Conservation (phyloP, 1,140 invertebrate genomes). For the Paralvinella palmiformis region DNA sequence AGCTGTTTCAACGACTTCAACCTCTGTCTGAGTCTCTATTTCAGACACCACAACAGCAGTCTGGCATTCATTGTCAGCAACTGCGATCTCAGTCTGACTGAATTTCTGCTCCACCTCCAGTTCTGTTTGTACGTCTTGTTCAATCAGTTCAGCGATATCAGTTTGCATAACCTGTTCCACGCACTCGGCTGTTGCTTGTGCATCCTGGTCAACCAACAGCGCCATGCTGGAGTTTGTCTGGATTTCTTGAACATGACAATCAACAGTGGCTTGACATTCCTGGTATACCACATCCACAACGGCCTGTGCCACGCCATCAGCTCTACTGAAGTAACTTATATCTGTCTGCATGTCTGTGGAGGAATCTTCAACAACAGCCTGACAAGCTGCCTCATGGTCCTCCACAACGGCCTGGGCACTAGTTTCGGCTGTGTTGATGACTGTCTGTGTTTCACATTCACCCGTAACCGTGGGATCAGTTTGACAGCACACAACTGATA, state of each 20-base stretch:
- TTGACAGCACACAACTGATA: no score
- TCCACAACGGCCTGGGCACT: neutral
- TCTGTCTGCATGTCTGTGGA: neutral
- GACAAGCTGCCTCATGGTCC: neutral
- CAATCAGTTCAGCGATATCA: neutral
- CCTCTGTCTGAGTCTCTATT: neutral
- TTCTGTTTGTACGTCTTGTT: neutral
- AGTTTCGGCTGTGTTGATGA: neutral
- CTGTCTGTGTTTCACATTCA: neutral
- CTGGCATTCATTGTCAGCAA: neutral
- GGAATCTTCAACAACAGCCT: neutral
- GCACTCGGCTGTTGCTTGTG: constrained; percentile 5
- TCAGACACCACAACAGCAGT: neutral
- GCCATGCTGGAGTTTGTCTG: constrained; percentile 15
- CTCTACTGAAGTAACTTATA: neutral
- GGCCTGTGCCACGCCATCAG: neutral
- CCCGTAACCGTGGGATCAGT: neutral
- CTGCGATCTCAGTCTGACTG: constrained; percentile 5
- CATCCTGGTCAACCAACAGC: constrained; percentile 5
- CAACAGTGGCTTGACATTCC: neutral
- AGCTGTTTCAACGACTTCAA: neutral
- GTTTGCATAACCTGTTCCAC: neutral
- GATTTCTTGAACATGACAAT: neutral
- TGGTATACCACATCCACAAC: neutral
- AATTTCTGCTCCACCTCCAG: constrained; percentile 2